Base-by-base conservation (phyloP, 2,797 vertebrate genomes). In the Gouania willdenowi region DNA sequence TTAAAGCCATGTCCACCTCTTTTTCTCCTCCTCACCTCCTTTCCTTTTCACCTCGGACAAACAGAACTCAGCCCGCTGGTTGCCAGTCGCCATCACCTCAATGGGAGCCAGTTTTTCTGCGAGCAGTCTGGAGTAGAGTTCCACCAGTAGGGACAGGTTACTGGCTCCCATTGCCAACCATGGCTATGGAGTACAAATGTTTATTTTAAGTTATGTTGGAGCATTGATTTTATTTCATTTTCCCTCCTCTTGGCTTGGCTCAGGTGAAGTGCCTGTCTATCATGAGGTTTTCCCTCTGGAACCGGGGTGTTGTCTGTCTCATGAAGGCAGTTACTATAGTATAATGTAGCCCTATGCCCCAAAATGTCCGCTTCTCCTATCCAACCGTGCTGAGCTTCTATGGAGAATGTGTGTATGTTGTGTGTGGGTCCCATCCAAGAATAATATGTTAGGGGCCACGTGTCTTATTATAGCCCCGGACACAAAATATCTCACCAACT, bases 171-270 rank as follows among this genome's bases (percentile, higher is more conserved):
- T 63, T 85, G 86, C 86, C 88, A 88, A 81, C 81, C 77, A 78
- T 77, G 83, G 88, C 86, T 68, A 45, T 43, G 1, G 75, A 87
- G 82, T 64, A 76, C 81, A 86, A 87, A 88, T 88, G 87, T 88
- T 89, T 89, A 87, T 89, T 89, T 88, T 80, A 87, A 77, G 80
- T 88, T 86, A 87, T 82, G 82, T 83, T 81, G 44, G 43, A 74
- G 69, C 87, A 88, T 90, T 87, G 86, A 89, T 88, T 87, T 81
- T 79, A 82, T 85, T 87, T 82, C 73, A 63, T 84, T 85, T 78
- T 78, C 66, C 70, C 66, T 51, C 65, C 46, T 51, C 54, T 37
- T 50, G 8, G 43, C 53, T 80, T 85, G 77, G 65, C 61, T 67
- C 37, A 22, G 62, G 65, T 60, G 40, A 49, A 34, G 25, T 36